phyloP scores from a whole-genome alignment of 2,888 invertebrate genomes.

The Drosophila buzzatii region DNA sequence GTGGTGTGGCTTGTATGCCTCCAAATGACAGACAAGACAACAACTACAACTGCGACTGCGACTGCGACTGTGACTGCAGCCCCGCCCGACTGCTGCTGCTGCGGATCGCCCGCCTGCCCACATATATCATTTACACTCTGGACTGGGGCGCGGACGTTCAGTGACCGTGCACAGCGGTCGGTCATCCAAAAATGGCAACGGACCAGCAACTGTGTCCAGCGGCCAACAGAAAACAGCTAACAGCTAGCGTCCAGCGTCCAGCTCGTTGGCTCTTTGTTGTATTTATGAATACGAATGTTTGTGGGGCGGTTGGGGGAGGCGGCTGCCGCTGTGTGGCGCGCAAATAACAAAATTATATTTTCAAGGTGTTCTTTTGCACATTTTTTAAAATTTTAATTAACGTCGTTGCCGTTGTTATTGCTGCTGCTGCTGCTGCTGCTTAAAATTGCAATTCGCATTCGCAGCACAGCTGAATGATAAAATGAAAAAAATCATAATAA shows the following conservation, averaged over 20 bases:
- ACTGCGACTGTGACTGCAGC: slow-evolving; percentile 28
- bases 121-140: slow-evolving; percentile 82
- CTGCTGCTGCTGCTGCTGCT: slow-evolving; percentile 45
- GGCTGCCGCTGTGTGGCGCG: slow-evolving; percentile 66
- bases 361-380: slow-evolving; percentile 77
- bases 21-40: slow-evolving; percentile 76
- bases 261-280: slow-evolving; percentile 45
- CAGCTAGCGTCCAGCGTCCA: slow-evolving; percentile 39
- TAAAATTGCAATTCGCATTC: slow-evolving; percentile 72
- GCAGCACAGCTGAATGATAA: slow-evolving; percentile 47
- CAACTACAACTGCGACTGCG: slow-evolving; percentile 27
- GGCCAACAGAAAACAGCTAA: not conserved
- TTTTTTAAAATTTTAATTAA: slow-evolving; percentile 76
- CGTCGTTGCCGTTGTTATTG: slow-evolving; percentile 42
- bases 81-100: slow-evolving; percentile 26
- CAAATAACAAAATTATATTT: slow-evolving; percentile 80
- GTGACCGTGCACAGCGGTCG: slow-evolving; percentile 73
- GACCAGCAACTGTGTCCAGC: slow-evolving; percentile 29
- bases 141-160: slow-evolving; percentile 54
- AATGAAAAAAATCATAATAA: slow-evolving; percentile 58
- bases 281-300: slow-evolving; percentile 57
- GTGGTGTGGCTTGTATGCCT: slow-evolving; percentile 36
- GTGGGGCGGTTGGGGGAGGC: slow-evolving; percentile 19
- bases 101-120: slow-evolving; percentile 44
- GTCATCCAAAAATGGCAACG: slow-evolving; percentile 76